Evolutionary conservation across 2,888 invertebrate species (phyloP).

Genomic region (Patella pellucida): DNA sequence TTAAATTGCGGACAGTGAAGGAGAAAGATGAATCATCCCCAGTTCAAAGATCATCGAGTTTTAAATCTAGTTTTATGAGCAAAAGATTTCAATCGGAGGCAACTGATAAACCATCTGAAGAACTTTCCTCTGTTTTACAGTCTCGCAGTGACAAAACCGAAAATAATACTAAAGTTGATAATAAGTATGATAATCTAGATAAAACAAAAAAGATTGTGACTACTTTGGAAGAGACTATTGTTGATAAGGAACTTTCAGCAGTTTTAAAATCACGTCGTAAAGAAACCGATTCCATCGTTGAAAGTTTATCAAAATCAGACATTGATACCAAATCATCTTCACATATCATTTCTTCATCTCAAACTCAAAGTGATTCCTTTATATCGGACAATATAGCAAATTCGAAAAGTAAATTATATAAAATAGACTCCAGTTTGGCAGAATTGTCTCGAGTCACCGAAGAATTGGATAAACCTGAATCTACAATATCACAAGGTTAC

Average conservation of each 20-base stretch:
- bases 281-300: conserved; percentile 43
- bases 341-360: neutral
- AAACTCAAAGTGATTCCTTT: conserved; percentile 6
- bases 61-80: conserved; percentile 57
- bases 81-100: conserved; percentile 61
- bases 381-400: conserved; percentile 27
- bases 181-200: conserved; percentile 34
- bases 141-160: conserved; percentile 69
- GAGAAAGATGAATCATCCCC: conserved; percentile 24
- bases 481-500: conserved; percentile 11
- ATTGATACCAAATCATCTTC: neutral
- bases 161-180: conserved; percentile 39
- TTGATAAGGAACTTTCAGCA: conserved; percentile 47
- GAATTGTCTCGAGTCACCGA: conserved; percentile 40
- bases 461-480: conserved; percentile 35
- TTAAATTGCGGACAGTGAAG: conserved; percentile 50
- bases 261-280: conserved; percentile 47
- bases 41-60: conserved; percentile 53
- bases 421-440: conserved; percentile 47
- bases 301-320: conserved; percentile 26
- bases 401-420: conserved; percentile 37
- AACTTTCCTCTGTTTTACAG: conserved; percentile 77
- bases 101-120: conserved; percentile 78
- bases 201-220: conserved; percentile 29
- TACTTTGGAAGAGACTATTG: conserved; percentile 44